Base-by-base conservation (phyloP, 2,797 vertebrate genomes). In the Spatula clypeata region DNA sequence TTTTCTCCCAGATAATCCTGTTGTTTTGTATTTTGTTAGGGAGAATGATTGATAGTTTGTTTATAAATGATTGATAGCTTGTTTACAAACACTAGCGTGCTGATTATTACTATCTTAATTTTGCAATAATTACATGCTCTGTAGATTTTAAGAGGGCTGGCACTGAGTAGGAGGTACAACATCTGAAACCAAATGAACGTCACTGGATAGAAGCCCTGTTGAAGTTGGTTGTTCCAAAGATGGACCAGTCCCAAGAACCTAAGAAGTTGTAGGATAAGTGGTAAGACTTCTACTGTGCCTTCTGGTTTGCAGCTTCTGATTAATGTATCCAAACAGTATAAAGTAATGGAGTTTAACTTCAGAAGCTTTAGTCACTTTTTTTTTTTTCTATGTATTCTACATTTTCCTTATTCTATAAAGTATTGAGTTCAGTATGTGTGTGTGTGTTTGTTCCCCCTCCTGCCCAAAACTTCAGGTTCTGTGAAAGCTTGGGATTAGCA, bases 341-440 rank as follows among this genome's bases (percentile, higher is more conserved):
- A 87, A 86, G 36, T 7, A n/a, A 16, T 38, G 62, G 4, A 65
- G 6, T 70, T 87, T 64, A 36, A 77, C 47, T 88, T 72, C 29
- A 88, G 72, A 95, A 80, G 8, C 13, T 72, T 62, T 53, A 57
- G 29, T 70, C 8, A 0, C 2, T 27, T n/a, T 62, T 38, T 53
- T 83, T 21, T 38, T 53, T 83, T 21, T 3, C 31, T 29, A 3
- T 54, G 17, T 26, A 20, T 7, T 47, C 40, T 60, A 1, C 38
- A 8, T 0, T 51, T 24, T 5, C 5, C 8, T 65, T 53, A 60
- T 31, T 65, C 69, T 75, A 31, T 17, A 47, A 88, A 51, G 9
- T 72, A 2, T 11, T 17, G 24, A 49, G 24, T 2, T 32, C 66
- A 86, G 0, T 31, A 54, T 18, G 24, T 60, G 0, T 74, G 0